Percentiles rank a stretch among this genome's conserved stretches.
Conservation (phyloP, 2,797 vertebrate genomes). For the Dipus sagitta region DNA sequence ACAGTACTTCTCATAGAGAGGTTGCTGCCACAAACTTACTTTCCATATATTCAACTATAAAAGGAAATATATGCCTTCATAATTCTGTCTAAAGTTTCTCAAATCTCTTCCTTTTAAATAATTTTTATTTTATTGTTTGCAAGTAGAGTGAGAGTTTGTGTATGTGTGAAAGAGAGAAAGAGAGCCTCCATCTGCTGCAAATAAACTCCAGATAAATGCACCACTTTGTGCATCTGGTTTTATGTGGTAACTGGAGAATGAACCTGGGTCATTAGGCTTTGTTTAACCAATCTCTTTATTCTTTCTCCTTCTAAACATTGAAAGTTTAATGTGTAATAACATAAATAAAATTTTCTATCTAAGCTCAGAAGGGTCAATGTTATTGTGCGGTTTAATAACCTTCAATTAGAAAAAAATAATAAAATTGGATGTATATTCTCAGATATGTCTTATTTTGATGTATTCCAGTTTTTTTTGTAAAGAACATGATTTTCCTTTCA, state of each 20-base stretch:
- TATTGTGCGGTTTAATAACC: background rate
- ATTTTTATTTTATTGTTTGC: too few species aligned
- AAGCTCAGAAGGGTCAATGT: background rate
- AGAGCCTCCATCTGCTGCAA: too few species aligned
- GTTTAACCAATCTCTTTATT: background rate
- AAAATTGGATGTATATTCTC: background rate
- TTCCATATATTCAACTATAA: background rate
- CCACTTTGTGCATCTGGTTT: too few species aligned
- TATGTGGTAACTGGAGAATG: too few species aligned
- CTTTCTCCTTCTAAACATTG: background rate
- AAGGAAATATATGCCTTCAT: background rate
- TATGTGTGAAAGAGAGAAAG: too few species aligned
- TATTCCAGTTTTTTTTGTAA: background rate
- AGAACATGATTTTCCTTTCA: background rate
- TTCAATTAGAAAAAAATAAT: background rate
- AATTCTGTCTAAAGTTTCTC: background rate
- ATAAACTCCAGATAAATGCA: too few species aligned
- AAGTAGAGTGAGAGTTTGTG: too few species aligned
- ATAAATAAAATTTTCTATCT: background rate
- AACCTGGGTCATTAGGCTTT: too few species aligned
- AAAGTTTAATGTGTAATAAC: background rate
- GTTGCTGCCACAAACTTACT: background rate
- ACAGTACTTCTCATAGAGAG: background rate
- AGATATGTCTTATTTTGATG: background rate
- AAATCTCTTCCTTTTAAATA: background rate